Percentiles rank a stretch among this genome's conserved stretches.
Conservation (phyloP, 2,113 vertebrate genomes). For the Myxocyprinus asiaticus region DNA sequence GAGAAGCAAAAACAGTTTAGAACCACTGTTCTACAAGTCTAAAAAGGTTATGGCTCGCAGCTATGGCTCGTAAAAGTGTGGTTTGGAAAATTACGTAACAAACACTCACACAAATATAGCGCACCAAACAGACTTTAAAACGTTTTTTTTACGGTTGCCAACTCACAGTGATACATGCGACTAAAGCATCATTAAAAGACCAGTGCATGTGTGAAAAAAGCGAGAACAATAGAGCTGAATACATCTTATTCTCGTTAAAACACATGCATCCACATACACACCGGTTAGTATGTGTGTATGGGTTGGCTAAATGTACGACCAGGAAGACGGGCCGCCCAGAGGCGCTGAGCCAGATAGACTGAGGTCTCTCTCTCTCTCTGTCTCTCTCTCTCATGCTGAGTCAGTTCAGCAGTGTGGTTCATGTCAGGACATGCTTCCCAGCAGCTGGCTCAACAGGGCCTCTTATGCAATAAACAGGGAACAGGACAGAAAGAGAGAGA, state of each 20-base stretch:
- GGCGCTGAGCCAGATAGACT: constrained; percentile 40
- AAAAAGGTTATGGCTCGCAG: constrained; percentile 3
- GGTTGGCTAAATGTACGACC: constrained; percentile 38
- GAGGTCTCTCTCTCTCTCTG: constrained; percentile 37
- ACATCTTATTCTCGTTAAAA: constrained; percentile 27
- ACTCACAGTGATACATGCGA: neutral
- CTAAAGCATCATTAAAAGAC: neutral
- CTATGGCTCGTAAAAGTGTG: too few relatives aligned
- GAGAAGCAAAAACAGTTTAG: too few relatives aligned
- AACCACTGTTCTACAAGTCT: neutral
- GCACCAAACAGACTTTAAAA: constrained; percentile 11
- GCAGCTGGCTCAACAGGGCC: constrained; percentile 71
- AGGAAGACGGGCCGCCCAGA: constrained; percentile 52
- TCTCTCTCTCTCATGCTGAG: constrained; percentile 52
- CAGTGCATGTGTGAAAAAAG: neutral
- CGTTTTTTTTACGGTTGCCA: constrained; percentile 1
- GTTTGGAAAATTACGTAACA: constrained; percentile 29
- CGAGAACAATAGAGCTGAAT: constrained; percentile 4
- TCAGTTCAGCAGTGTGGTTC: constrained; percentile 66
- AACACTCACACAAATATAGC: constrained; percentile 7
- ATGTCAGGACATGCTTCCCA: constrained; percentile 68
- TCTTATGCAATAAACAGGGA: constrained; percentile 65
- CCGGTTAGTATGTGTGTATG: neutral
- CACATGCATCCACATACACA: neutral
- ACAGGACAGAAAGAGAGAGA: constrained; percentile 4